Conservation (phyloP, 2,888 invertebrate genomes). For the Dicyrtomina minuta region DNA sequence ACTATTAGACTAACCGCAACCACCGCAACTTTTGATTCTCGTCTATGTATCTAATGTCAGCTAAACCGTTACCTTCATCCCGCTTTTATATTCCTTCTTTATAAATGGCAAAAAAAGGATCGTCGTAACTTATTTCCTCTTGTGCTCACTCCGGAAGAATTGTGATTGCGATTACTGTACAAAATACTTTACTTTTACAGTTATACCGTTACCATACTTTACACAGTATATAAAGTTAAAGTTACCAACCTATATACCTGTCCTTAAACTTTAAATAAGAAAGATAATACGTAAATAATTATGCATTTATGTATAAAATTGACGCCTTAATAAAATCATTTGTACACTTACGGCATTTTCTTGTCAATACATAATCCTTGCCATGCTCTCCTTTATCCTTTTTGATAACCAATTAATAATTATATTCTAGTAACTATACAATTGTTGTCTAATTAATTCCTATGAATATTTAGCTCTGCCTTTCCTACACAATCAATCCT, state of each 20-base stretch:
- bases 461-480: too few species aligned
- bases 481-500: too few species aligned
- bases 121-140: too few species aligned
- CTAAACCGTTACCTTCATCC: neutral
- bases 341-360: neutral
- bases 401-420: too few species aligned
- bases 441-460: too few species aligned
- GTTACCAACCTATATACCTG: neutral
- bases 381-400: neutral
- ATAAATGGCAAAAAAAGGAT: too few species aligned
- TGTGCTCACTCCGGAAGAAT: neutral
- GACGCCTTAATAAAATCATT: constrained; percentile 15
- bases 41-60: too few species aligned
- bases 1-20: constrained; percentile 8
- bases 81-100: neutral
- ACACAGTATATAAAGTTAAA: too few species aligned
- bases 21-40: neutral
- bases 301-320: constrained; percentile 1
- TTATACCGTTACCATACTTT: too few species aligned
- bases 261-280: neutral
- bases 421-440: too few species aligned
- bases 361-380: neutral
- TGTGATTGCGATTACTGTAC: neutral
- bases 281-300: neutral
- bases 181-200: too few species aligned